These are phyloP conservation scores for Dorcus parallelipipedus DNA, from an alignment of 2,888 invertebrate species.

Conservation along the genomic window DNA sequence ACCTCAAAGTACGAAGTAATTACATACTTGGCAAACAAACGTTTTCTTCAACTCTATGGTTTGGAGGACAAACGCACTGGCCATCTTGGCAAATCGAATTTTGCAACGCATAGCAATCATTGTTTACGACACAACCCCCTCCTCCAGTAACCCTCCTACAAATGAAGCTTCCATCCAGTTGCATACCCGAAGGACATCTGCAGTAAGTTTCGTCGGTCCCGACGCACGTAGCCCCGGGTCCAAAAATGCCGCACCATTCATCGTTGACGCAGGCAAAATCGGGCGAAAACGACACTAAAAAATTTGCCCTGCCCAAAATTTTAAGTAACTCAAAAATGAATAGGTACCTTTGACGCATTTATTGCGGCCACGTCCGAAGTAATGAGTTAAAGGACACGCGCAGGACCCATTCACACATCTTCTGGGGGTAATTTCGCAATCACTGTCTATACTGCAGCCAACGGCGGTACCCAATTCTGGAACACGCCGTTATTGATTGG, in stretches of 20 bases:
- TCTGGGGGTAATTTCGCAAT: slow-evolving; percentile 2
- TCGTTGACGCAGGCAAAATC: slow-evolving; percentile 1
- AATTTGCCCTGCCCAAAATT: neutral
- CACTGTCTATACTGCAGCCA: slow-evolving; percentile 1
- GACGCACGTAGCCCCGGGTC: slow-evolving; percentile 5
- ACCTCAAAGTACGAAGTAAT: neutral
- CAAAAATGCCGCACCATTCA: neutral
- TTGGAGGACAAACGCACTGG: slow-evolving; percentile 3
- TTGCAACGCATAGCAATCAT: neutral
- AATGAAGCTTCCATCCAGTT: slow-evolving; percentile 9
- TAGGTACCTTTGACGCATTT: slow-evolving; percentile 6
- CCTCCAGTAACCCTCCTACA: neutral
- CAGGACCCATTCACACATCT: slow-evolving; percentile 5
- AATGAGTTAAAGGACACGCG: slow-evolving; percentile 6
- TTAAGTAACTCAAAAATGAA: neutral
- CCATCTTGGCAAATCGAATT: neutral
- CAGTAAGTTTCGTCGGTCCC: neutral
- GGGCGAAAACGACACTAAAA: slow-evolving; percentile 5
- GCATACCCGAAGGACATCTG: slow-evolving; percentile 4
- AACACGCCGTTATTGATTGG: neutral
- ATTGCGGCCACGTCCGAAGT: slow-evolving; percentile 3
- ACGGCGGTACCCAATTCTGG: slow-evolving; percentile 7
- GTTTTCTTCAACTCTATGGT: slow-evolving; percentile 8
- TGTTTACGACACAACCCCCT: neutral
- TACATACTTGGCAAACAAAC: slow-evolving; percentile 11